These are phyloP conservation scores for Calcarius lapponicus DNA, from an alignment of 2,797 vertebrate genomes.

Conservation along the genomic window DNA sequence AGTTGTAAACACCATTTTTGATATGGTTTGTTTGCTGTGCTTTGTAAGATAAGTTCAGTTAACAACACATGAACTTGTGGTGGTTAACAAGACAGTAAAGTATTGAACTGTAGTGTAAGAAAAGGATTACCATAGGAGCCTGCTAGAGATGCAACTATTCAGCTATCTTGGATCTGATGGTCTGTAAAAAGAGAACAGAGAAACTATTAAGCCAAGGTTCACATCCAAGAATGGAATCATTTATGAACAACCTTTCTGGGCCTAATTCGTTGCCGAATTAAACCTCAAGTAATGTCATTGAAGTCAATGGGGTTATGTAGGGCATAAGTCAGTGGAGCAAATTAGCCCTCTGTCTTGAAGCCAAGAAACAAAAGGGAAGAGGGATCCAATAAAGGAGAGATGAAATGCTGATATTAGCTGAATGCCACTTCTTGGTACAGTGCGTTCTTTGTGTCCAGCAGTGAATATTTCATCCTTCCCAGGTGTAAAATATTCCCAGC, in stretches of 20 bases:
- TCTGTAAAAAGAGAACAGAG: slow-evolving; percentile 41
- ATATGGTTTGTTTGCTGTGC: slow-evolving; percentile 8
- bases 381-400: slow-evolving; percentile 30
- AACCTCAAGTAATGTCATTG: slow-evolving; percentile 27
- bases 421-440: slow-evolving; percentile 32
- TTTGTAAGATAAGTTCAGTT: slow-evolving; percentile 22
- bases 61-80: neutral
- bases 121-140: neutral
- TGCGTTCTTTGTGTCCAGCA: slow-evolving; percentile 17
- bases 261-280: slow-evolving; percentile 37
- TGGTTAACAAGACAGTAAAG: slow-evolving; percentile 15
- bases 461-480: slow-evolving; percentile 54
- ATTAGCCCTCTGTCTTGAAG: slow-evolving; percentile 37
- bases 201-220: slow-evolving; percentile 34
- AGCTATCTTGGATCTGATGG: slow-evolving; percentile 39
- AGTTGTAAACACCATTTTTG: slow-evolving; percentile 33
- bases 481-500: slow-evolving; percentile 53
- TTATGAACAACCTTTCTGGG: slow-evolving; percentile 45
- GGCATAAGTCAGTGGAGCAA: slow-evolving; percentile 29
- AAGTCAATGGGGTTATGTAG: slow-evolving; percentile 35
- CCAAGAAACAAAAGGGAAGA: slow-evolving; percentile 36
- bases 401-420: slow-evolving; percentile 42
- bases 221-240: slow-evolving; percentile 2
- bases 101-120: neutral
- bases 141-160: slow-evolving; percentile 12